Evolutionary conservation across 2,888 invertebrate species (phyloP).

Genomic region (Drosophila leonis): DNA sequence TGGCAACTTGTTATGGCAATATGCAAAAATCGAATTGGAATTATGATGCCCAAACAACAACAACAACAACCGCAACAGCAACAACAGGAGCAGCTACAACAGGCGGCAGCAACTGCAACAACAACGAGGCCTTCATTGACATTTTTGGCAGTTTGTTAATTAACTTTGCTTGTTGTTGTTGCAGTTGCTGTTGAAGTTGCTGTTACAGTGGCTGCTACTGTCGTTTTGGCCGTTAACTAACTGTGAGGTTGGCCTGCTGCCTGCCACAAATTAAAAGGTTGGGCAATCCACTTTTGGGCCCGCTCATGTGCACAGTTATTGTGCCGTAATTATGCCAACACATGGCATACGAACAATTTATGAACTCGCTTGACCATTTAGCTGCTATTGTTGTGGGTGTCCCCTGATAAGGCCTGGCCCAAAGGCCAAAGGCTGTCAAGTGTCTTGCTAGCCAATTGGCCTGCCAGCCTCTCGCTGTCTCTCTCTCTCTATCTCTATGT

Average conservation of each 20-base stretch:
- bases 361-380: slow-evolving; percentile 72
- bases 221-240: slow-evolving; percentile 64
- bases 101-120: slow-evolving; percentile 27
- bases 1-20: slow-evolving; percentile 81
- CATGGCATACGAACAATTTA: slow-evolving; percentile 71
- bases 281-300: slow-evolving; percentile 79
- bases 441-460: slow-evolving; percentile 56
- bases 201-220: slow-evolving; percentile 31
- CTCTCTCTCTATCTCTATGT: neutral
- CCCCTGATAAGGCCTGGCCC: slow-evolving; percentile 77
- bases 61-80: slow-evolving; percentile 33
- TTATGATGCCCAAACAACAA: slow-evolving; percentile 73
- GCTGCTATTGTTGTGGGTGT: slow-evolving; percentile 63
- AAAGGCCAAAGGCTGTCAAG: slow-evolving; percentile 79
- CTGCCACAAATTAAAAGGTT: slow-evolving; percentile 78
- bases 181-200: slow-evolving; percentile 45
- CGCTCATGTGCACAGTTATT: slow-evolving; percentile 64
- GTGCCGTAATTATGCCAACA: slow-evolving; percentile 78
- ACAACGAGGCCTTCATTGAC: slow-evolving; percentile 65
- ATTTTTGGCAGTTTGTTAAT: slow-evolving; percentile 85
- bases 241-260: slow-evolving; percentile 45
- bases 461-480: slow-evolving; percentile 27
- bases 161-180: slow-evolving; percentile 80
- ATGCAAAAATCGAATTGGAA: slow-evolving; percentile 79
- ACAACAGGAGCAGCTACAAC: slow-evolving; percentile 35